A percentile compares a stretch with the other conserved stretches of the same genome.
phyloP scores from a whole-genome alignment of 2,888 invertebrate genomes.

The Galeopsomyia nigrocyanea region DNA sequence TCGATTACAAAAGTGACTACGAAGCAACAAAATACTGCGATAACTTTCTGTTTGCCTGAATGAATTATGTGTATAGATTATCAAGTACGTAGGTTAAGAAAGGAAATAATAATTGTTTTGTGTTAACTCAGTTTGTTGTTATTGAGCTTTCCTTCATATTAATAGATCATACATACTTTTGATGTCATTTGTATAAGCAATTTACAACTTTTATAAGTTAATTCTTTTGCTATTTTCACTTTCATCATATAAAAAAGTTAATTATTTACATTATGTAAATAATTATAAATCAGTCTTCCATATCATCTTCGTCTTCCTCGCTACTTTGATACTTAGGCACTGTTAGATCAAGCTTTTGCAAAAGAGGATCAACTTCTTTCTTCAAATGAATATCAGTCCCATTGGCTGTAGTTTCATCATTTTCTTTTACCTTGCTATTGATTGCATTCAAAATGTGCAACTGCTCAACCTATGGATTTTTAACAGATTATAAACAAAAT shows the following conservation, averaged over 20 bases:
- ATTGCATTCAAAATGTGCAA: conserved; percentile 58
- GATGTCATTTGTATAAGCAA: not conserved
- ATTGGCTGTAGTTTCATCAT: conserved; percentile 9
- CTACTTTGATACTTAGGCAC: conserved; percentile 50
- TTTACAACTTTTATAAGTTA: no score
- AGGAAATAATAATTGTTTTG: conserved; percentile 43
- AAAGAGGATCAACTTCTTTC: conserved; percentile 31
- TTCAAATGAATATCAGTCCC: conserved; percentile 17
- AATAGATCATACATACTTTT: not conserved
- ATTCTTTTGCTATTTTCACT: no score
- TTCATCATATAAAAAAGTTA: conserved; percentile 8
- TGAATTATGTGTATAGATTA: conserved; percentile 44
- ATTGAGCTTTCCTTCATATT: conserved; percentile 12
- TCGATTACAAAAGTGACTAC: conserved; percentile 23
- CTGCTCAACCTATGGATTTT: conserved; percentile 59
- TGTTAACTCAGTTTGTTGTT: conserved; percentile 26
- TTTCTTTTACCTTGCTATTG: conserved; percentile 36
- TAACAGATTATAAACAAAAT: not conserved
- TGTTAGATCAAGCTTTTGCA: conserved; percentile 51
- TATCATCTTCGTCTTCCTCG: conserved; percentile 53
- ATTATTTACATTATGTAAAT: conserved; percentile 12
- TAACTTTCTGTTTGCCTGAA: conserved; percentile 17
- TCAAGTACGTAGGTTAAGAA: conserved; percentile 43
- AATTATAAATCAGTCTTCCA: conserved; percentile 44
- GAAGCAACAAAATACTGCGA: conserved; percentile 10